Evolutionary conservation across 2,888 invertebrate genomes (phyloP), one percentile per base, ranked within the genome.

Genomic region (Xylota sylvarum): DNA sequence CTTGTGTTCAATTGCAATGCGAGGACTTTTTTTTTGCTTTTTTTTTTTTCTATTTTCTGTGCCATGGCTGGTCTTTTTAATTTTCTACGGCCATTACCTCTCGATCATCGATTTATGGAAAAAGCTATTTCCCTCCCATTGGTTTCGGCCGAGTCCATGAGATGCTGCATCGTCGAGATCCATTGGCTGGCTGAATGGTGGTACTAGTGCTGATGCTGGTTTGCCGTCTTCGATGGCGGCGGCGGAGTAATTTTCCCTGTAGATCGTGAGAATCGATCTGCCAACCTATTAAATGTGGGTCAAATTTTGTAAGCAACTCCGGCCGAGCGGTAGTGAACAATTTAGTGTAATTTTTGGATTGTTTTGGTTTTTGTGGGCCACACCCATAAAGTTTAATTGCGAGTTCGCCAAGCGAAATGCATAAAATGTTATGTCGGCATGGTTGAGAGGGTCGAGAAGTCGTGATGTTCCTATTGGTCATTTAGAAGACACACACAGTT

Each of bases 231-330:
- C 82, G 73, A 60, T 65, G 58, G 62, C 19, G 30, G 65, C 32
- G 55, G 60, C 40, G 58, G 58, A 77, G 82, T 64, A 82, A 86
- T 86, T 82, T 73, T 72, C 55, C 76, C 67, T 77, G 55, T 65
- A 82, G 86, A 86, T 86, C 86, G 86, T 86, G 86, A 86, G 86
- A 86, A 86, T 86, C 86, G 86, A 86, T 86, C 86, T 86, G 86
- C 86, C 86, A 86, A 86, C 86, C 86, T 86, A 86, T 86, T 86
- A 86, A 77, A 86, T 86, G 81, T 86, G 82, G 86, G 86, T 86
- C 86, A 86, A 82, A 73, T 86, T 77, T 86, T 82, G 73, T 73
- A 78, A 82, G 86, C 81, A 50, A 77, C 43, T 58, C 62, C 32
- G 62, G 37, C 19, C 30, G 14, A 48, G 78, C 60, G 69, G 77